Conservation (phyloP, 2,113 vertebrate genomes). For the Phylloscopus trochiloides region DNA sequence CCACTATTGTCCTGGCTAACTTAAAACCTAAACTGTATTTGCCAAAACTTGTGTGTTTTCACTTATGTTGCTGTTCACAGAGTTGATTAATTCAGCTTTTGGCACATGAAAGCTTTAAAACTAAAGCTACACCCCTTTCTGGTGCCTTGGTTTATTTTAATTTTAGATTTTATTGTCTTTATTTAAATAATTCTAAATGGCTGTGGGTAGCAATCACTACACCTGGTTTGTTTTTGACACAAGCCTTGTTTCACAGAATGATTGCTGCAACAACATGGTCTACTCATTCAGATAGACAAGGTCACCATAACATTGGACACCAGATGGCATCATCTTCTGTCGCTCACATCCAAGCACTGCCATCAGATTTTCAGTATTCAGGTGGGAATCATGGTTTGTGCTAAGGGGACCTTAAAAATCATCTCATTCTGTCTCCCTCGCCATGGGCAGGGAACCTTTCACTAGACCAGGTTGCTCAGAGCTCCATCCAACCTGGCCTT, state of each 20-base stretch:
- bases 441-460: not conserved
- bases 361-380: not conserved
- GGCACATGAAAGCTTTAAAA: not conserved
- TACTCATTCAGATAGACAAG: not conserved
- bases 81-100: not conserved
- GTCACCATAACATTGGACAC: not conserved
- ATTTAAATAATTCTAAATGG: not conserved
- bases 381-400: not conserved
- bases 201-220: not conserved
- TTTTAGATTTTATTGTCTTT: not conserved
- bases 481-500: not conserved
- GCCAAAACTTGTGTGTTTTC: not conserved
- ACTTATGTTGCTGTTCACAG: not conserved
- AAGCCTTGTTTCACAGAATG: not conserved
- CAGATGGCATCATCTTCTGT: not conserved
- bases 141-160: not conserved
- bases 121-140: not conserved
- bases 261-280: not conserved
- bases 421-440: not conserved
- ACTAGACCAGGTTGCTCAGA: not conserved
- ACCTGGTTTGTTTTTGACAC: not conserved
- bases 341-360: not conserved
- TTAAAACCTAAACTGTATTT: not conserved
- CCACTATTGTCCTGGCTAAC: not conserved
- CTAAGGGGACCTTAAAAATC: not conserved